A percentile compares a stretch with the other conserved stretches of the same genome.
Evolutionary conservation across 2,888 invertebrate species (phyloP).

Genomic region (Netelia inedita): DNA sequence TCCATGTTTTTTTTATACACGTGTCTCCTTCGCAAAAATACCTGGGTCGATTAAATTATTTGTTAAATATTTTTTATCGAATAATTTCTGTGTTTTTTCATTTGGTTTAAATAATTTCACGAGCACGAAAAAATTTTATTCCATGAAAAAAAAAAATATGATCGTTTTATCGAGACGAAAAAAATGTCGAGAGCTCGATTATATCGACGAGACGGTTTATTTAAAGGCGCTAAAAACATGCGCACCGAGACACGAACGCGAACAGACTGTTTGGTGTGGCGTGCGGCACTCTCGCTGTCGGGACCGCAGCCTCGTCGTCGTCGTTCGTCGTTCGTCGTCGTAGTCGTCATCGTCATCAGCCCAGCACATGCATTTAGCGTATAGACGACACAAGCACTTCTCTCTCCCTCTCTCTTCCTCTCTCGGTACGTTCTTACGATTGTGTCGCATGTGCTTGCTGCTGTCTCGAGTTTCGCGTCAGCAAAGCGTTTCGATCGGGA

Average conservation of each 20-base stretch:
- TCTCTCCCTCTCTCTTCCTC: conserved; percentile 1
- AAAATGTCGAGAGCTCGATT: no score
- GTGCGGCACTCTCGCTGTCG: conserved; percentile 34
- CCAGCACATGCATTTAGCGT: conserved; percentile 64
- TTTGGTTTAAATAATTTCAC: no score
- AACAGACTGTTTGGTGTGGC: conserved; percentile 49
- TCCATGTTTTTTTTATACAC: no score
- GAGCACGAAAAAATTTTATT: no score
- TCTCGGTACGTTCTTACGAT: conserved; percentile 34
- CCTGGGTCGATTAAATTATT: no score
- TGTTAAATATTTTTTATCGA: no score
- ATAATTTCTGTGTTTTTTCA: no score
- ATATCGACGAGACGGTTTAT: no score
- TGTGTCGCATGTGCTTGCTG: conserved; percentile 57
- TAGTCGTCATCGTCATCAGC: conserved; percentile 65
- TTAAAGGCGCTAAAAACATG: conserved; percentile 64
- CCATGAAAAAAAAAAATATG: no score
- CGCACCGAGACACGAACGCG: conserved; percentile 66
- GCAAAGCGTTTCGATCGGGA: neutral
- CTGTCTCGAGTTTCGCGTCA: conserved; percentile 9
- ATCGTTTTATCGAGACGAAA: no score
- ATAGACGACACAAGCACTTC: conserved; percentile 1
- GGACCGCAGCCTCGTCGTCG: conserved; percentile 58
- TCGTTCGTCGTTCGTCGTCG: conserved; percentile 66
- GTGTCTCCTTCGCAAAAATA: no score